Base-by-base conservation (phyloP, 2,888 invertebrate genomes). In the Bombylius discolor region DNA sequence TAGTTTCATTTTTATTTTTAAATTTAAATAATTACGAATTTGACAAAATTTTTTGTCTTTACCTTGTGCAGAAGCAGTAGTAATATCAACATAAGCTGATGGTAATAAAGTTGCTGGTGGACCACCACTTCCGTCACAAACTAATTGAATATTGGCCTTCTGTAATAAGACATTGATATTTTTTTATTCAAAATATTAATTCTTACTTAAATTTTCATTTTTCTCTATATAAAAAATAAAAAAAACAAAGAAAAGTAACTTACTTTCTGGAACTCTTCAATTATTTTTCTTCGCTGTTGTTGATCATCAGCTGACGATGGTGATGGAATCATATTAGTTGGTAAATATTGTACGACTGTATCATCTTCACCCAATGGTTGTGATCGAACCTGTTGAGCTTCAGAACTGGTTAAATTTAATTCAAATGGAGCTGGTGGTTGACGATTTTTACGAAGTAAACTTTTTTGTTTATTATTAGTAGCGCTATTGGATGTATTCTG, bases 341-440 rank as follows among this genome's bases (percentile, higher is more conserved):
- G 53, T 47, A 59, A 54, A 47, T 52, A 57, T n/a, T 56, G 34
- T 32, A 56, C 53, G 36, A 59, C 63, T 34, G 62, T 61, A 57
- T 70, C 73, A 61, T 75, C 74, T 58, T 74, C 75, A 4, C 74
- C 75, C 56, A 74, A 64, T 4, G 74, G 74, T 61, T 78, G 78
- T 23, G 77, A 76, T 49, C 79, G 74, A 46, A 76, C 72, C 62
- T 69, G 64, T 52, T 66, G 63, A 53, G 61, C 65, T 51, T 64
- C 62, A 31, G 67, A 64, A 34, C 65, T 62, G 52, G 66, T 62
- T 45, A 66, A 57, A 62, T 68, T 70, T 33, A 68, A 59, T 57
- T 70, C 72, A 53, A 68, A 68, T 23, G 67, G 67, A 53, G 67
- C 66, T 47, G 70, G 68, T 23, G 69, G 64, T 55, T 68, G 69